Percentiles rank a stretch among this genome's conserved stretches.
phyloP scores from a whole-genome alignment of 2,888 invertebrate species.

The Drosophila formosana region DNA sequence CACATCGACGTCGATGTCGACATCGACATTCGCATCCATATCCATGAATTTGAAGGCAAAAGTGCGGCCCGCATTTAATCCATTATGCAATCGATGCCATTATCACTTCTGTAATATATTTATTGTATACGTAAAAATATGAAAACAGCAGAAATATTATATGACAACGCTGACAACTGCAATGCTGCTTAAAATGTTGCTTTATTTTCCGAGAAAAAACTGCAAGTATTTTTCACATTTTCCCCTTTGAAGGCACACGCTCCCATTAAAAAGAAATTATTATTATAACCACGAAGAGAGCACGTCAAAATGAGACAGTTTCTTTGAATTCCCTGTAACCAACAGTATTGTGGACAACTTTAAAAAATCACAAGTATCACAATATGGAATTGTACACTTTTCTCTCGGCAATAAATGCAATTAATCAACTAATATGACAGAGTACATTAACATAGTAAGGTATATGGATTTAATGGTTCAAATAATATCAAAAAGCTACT shows the following conservation, averaged over 20 bases:
- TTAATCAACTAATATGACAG: no score
- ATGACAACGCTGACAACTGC: constrained; percentile 34
- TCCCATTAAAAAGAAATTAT: neutral
- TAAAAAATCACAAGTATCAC: neutral
- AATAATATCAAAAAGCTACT: neutral
- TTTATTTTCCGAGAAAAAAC: constrained; percentile 25
- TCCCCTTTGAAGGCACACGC: neutral
- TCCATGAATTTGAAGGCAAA: neutral
- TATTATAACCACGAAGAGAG: neutral
- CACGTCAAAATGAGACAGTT: neutral
- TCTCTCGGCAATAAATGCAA: no score
- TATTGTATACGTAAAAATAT: constrained; percentile 51
- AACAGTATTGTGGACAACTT: neutral
- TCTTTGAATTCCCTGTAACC: neutral
- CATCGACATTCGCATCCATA: constrained; percentile 2
- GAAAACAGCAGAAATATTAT: constrained; percentile 13
- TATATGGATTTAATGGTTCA: neutral
- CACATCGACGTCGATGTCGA: constrained; percentile 7
- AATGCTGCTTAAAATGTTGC: constrained; percentile 24
- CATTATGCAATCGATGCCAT: constrained; percentile 73
- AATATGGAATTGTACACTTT: neutral
- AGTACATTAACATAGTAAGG: no score
- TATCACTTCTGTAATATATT: constrained; percentile 72
- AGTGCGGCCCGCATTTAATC: constrained; percentile 58
- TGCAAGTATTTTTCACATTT: neutral